Conservation (phyloP, 2,888 invertebrate genomes). For the Cataglyphis rosenhaueri region DNA sequence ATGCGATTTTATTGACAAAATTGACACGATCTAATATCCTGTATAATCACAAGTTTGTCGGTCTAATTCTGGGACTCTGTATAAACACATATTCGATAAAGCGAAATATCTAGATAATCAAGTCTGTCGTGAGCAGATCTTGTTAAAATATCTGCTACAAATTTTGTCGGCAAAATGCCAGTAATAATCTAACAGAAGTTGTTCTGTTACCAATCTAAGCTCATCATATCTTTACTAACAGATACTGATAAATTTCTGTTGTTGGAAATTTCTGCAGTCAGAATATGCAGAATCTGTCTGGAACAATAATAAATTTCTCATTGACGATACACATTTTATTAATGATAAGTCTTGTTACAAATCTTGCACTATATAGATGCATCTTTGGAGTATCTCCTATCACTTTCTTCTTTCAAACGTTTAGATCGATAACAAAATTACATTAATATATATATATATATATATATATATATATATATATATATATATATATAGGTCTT, state of each 20-base stretch:
- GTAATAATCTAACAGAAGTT: neutral
- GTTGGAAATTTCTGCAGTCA: neutral
- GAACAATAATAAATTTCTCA: constrained; percentile 3
- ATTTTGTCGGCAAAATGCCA: neutral
- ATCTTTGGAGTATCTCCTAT: constrained; percentile 20
- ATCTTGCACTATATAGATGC: constrained; percentile 23
- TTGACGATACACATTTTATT: constrained; percentile 36
- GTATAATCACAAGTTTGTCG: too few species aligned
- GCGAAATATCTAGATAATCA: neutral
- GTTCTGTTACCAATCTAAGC: neutral
- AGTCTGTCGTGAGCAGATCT: neutral
- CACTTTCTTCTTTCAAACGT: constrained; percentile 16
- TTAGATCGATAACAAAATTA: neutral
- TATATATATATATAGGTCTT: neutral
- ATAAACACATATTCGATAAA: neutral
- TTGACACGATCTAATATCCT: too few species aligned
- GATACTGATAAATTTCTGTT: neutral
- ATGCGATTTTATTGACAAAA: too few species aligned
- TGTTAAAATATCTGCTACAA: neutral
- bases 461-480: neutral
- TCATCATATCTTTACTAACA: neutral
- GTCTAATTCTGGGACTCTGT: too few species aligned
- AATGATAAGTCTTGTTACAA: constrained; percentile 26
- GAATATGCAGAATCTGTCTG: neutral
- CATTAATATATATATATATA: neutral